phyloP scores from a whole-genome alignment of 2,888 invertebrate genomes.

The Neoaliturus tenellus region DNA sequence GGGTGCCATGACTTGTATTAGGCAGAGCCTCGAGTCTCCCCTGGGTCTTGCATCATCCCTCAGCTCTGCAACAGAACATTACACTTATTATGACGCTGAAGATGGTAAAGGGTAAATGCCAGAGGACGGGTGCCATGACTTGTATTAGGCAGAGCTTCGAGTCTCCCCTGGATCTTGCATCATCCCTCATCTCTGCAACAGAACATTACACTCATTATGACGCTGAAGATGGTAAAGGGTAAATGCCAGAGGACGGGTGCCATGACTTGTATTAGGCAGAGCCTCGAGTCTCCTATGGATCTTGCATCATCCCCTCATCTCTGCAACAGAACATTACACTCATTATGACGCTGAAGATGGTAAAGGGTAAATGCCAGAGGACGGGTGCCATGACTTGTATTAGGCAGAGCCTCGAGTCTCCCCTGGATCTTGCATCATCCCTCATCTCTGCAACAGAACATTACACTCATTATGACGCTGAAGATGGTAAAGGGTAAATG shows the following conservation, averaged over 20 bases:
- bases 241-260: slow-evolving; percentile 39
- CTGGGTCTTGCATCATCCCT: slow-evolving; percentile 14
- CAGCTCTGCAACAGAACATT: neutral
- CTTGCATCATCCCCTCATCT: neutral
- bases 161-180: slow-evolving; percentile 24
- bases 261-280: slow-evolving; percentile 16
- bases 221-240: no score
- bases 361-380: slow-evolving; percentile 35
- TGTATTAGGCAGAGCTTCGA: neutral
- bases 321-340: neutral
- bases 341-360: no score
- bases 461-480: neutral
- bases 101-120: no score
- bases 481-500: slow-evolving; percentile 41
- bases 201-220: neutral
- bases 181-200: neutral
- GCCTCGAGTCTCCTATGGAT: neutral
- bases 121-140: slow-evolving; percentile 45
- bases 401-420: neutral
- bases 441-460: neutral
- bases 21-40: neutral
- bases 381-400: slow-evolving; percentile 32
- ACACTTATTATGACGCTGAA: neutral
- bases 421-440: slow-evolving; percentile 19
- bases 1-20: slow-evolving; percentile 37